Base-by-base conservation (phyloP, 2,113 vertebrate genomes). In the Noturus placidus region DNA sequence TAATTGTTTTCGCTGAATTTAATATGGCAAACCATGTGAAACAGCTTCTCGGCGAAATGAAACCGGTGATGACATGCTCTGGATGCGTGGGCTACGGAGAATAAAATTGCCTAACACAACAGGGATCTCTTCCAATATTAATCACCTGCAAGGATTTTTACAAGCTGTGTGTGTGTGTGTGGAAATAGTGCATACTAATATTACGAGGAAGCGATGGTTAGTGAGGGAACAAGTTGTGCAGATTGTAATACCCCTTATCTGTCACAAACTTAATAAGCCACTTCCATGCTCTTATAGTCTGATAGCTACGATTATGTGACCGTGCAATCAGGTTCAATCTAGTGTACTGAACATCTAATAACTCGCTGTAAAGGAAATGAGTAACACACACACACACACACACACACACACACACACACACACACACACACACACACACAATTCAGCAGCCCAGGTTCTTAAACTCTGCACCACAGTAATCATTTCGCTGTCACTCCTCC, bases 401-500 rank as follows among this genome's bases (percentile, higher is more conserved):
- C 38, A 63, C 59, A n/a, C 13, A 42, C 30, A 57, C 69, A 87
- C 90, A 89, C 25, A 20, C 30, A 56, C 67, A 87, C 90, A 89
- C 46, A 22, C 15, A 22, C 27, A 54, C 38, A 63, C 59, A n/a
- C 13, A 42, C 30, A 57, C 69, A 87, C 90, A 89, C 25, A 35
- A 22, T 33, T 15, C 87, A 88, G 89, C 89, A 87, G 83, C 87
- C 79, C 86, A 89, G 87, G 91, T 93, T 92, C 54, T 59, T 69
- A 90, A 91, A 91, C 92, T 87, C 79, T 38, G 11, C 35, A 42
- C 56, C 1, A 33, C 56, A 42, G 87, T 92, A 93, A 94, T 91
- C 92, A 94, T 94, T 93, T 92, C 89, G 91, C 89, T 92, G 90
- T 90, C 93, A 89, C 87, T 65, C 57, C 87, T 84, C 76, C 61